Evolutionary conservation across 2,797 vertebrate species (phyloP).

Genomic region (Danio jaintianensis): DNA sequence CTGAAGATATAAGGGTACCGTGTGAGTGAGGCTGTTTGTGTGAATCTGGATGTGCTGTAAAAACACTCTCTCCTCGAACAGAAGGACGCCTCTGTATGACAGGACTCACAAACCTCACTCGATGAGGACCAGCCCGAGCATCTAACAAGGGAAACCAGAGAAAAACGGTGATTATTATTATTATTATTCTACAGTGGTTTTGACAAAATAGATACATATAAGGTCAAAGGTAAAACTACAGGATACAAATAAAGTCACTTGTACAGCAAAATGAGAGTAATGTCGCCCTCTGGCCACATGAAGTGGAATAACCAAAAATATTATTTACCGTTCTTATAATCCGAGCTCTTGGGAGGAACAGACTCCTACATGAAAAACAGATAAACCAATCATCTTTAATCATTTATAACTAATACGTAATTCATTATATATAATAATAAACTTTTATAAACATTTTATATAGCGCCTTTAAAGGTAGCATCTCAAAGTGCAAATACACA

Average conservation of each 20-base stretch:
- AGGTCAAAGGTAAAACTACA: neutral
- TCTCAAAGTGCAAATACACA: no score
- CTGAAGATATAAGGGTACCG: constrained; percentile 14
- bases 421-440: neutral
- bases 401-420: constrained; percentile 61
- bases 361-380: constrained; percentile 48
- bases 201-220: neutral
- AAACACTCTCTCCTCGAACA: constrained; percentile 64
- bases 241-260: neutral
- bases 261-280: neutral
- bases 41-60: constrained; percentile 74
- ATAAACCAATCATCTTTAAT: constrained; percentile 26
- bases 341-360: constrained; percentile 65
- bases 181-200: neutral
- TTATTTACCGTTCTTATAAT: constrained; percentile 67
- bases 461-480: no score
- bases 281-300: constrained; percentile 70
- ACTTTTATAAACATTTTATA: no score
- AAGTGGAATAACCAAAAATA: constrained; percentile 5
- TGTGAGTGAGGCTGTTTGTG: constrained; percentile 7
- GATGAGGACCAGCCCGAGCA: constrained; percentile 57
- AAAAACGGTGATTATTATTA: neutral
- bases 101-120: constrained; percentile 72
- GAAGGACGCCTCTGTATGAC: constrained; percentile 60
- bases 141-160: constrained; percentile 28